Evolutionary conservation across 2,888 invertebrate species (phyloP).

Genomic region (Aelia acuminata): DNA sequence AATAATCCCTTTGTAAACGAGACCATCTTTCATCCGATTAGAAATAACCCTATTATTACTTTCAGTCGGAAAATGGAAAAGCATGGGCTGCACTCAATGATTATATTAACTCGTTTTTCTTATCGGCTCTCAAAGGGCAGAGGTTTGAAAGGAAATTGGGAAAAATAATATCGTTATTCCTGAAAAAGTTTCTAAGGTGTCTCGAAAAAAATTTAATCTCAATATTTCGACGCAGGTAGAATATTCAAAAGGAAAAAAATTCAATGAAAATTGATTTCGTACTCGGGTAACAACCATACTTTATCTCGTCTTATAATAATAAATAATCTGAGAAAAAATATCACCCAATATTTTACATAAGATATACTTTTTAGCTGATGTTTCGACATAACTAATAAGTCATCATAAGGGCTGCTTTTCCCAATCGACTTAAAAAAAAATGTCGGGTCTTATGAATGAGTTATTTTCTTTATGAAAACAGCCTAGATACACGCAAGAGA

Average conservation of each 20-base stretch:
- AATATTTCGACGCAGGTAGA: neutral
- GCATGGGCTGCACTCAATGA: neutral
- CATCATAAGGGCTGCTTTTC: no score
- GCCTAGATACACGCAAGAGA: no score
- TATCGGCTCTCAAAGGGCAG: neutral
- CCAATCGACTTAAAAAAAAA: no score
- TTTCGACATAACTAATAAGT: no score
- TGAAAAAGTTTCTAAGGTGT: neutral
- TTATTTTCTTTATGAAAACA: no score
- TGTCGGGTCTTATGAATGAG: no score
- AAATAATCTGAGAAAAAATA: no score
- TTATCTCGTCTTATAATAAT: no score
- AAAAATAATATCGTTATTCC: neutral
- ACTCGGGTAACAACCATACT: no score
- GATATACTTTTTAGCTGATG: no score
- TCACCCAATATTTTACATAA: no score
- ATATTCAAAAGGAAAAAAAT: neutral
- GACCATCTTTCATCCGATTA: neutral
- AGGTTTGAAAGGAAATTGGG: neutral
- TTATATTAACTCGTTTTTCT: neutral
- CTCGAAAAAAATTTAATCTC: neutral
- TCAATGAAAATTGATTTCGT: neutral
- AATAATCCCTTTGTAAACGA: constrained; percentile 30
- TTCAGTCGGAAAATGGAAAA: constrained; percentile 19
- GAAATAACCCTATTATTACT: constrained; percentile 13